Base-by-base conservation (phyloP, 2,113 vertebrate genomes). In the Heterotilapia buettikoferi region DNA sequence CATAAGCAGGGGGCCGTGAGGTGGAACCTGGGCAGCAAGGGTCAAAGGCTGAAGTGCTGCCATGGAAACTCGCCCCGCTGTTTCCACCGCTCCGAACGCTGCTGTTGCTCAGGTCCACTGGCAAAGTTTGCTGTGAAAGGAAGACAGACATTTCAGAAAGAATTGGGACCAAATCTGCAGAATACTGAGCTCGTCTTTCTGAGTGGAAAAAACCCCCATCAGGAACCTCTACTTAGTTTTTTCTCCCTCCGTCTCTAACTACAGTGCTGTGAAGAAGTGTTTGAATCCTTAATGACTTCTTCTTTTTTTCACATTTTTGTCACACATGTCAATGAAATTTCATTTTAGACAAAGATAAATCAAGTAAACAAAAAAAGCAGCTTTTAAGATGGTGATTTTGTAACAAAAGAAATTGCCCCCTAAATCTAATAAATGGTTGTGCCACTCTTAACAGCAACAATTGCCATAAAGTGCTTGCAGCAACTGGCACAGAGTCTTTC, bases 11-110 rank as follows among this genome's bases (percentile, higher is more conserved):
- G 82, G 98, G 96, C 88, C 99, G 97, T 5, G 98, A 98, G 26
- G 97, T 97, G n/a, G 98, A 98, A 59, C 97, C 98, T 2, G 99
- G 98, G 89, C 99, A 99, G 96, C 99, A 99, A 5, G 98, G 99
- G 92, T 99, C 99, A 89, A 99, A 99, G 14, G 99, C 98, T 1
- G 98, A 99, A 1, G 97, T 97, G 57, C 98, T 97, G 57, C 98
- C 97, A 45, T 99, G 98, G 96, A 99, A 99, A 92, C 90, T 93
- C 81, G 97, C 95, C 36, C 94, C 90, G 50, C 95, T 93, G 85
- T 96, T 96, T 57, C 97, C 98, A 31, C 97, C 96, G 82, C 96
- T 97, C 84, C 99, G 96, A 95, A 99, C 95, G 8, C 96, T 97
- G 57, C 94, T 98, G 96, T 94, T 99, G 97, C 99, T 99, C 92